Evolutionary conservation across 2,113 vertebrate genomes (phyloP), one percentile per base, ranked within the genome.

Genomic region (Cervus canadensis): DNA sequence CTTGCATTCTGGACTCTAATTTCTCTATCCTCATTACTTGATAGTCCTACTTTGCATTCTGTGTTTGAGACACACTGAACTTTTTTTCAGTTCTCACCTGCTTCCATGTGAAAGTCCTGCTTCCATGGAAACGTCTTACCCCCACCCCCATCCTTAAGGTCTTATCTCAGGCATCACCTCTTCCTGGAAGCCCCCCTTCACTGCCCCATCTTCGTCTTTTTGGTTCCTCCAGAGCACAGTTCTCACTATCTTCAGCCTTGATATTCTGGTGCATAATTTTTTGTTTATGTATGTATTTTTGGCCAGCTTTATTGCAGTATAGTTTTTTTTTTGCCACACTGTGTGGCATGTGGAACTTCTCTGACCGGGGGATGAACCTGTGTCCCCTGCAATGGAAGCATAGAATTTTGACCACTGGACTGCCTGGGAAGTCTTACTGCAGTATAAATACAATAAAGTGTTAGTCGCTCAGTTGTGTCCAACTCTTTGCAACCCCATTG

Each of bases 211-310:
- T 2, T 26, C 8, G 14, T 79, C 50, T 45, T 87, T 45, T 85
- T 87, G 81, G 87, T 7, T 52, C n/a, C 76, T 52, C 36, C 4
- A 54, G 81, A 79, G 52, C n/a, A 45, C 50, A 26, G 43, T 54
- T 43, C 83, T 60, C 56, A 30, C 16, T 26, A 26, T 71, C 14
- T 93, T 79, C 48, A 56, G 28, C 78, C 30, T 94, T 79, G 40
- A 85, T 78, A 17, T 87, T 93, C 71, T 92, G 71, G 15, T 60
- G 85, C 86, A 26, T 93, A 50, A 64, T 59, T 7, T 56, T 57
- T 52, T 93, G 17, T 54, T 97, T 91, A 48, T 76, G 54, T 95
- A 43, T 93, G 78, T 90, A 57, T n/a, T 82, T 94, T 93, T 64
- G 25, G 17, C 64, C 36, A 57, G 59, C 40, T 92, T 95, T 94